Conservation (phyloP, 2,888 invertebrate genomes). For the Nesidiocoris tenuis region DNA sequence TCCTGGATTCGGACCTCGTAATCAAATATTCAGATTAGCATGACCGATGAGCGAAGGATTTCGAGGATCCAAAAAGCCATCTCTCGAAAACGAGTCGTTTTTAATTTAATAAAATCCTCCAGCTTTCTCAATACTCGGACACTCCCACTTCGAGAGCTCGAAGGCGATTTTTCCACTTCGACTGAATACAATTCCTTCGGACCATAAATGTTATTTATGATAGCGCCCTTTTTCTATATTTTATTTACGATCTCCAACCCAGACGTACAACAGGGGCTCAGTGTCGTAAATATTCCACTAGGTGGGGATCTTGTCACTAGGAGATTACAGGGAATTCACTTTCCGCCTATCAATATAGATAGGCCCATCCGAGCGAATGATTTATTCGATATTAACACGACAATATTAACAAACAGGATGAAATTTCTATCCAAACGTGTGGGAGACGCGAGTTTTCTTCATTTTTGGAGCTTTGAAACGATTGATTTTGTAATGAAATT, state of each 20-base stretch:
- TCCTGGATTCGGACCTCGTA: neutral
- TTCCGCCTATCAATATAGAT: conserved; percentile 13
- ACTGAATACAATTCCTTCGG: conserved; percentile 11
- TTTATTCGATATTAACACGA: conserved; percentile 18
- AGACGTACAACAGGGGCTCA: conserved; percentile 5
- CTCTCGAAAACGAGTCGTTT: neutral
- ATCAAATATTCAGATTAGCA: conserved; percentile 32
- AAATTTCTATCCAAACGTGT: neutral
- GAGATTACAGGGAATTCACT: conserved; percentile 26
- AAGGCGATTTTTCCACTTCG: neutral
- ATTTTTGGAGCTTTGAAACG: neutral
- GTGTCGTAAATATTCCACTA: conserved; percentile 6
- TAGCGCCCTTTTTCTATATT: conserved; percentile 27
- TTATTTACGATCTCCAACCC: conserved; percentile 15
- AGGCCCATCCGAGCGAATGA: conserved; percentile 2
- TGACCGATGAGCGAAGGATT: conserved; percentile 15
- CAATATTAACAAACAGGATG: conserved; percentile 4
- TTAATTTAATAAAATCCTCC: conserved; percentile 23
- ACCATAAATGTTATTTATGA: conserved; percentile 21
- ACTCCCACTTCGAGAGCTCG: conserved; percentile 7
- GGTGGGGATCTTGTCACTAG: conserved; percentile 14
- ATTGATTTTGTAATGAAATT: no score
- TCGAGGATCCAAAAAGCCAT: neutral
- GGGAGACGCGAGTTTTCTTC: neutral
- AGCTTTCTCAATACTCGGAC: conserved; percentile 19